Evolutionary conservation across 2,888 invertebrate genomes (phyloP).

Genomic region (Marronus borbonicus): DNA sequence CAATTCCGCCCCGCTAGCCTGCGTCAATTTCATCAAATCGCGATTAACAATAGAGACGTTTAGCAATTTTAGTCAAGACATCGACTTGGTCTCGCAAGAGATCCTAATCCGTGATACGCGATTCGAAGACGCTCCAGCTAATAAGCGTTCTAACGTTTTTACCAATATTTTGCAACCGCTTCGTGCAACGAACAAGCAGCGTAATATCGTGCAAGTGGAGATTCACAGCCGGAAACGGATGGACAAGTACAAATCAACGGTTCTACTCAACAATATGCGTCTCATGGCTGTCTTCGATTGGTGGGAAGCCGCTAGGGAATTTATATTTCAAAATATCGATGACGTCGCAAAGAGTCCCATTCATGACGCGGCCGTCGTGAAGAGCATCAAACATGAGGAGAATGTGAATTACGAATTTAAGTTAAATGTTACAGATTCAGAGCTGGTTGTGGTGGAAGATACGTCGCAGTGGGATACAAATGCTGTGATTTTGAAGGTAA

Average conservation of each 20-base stretch:
- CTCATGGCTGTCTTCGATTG: constrained; percentile 95
- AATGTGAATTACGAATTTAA: constrained; percentile 83
- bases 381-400: constrained; percentile 48
- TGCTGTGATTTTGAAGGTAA: constrained; percentile 90
- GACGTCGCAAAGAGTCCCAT: constrained; percentile 56
- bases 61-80: constrained; percentile 91
- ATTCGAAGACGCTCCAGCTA: constrained; percentile 77
- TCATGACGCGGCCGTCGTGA: constrained; percentile 58
- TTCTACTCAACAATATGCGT: constrained; percentile 94
- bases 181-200: constrained; percentile 58
- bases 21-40: constrained; percentile 93
- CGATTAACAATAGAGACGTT: constrained; percentile 87
- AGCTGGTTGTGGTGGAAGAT: constrained; percentile 95
- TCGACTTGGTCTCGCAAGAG: constrained; percentile 94
- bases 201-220: constrained; percentile 67
- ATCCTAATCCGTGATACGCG: constrained; percentile 87
- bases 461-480: constrained; percentile 91
- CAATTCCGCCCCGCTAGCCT: constrained; percentile 79
- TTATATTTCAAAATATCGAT: constrained; percentile 74
- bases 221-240: constrained; percentile 75
- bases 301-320: constrained; percentile 89
- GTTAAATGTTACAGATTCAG: constrained; percentile 95
- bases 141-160: constrained; percentile 88
- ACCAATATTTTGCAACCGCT: constrained; percentile 87
- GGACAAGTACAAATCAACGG: constrained; percentile 85